A percentile compares a stretch with the other conserved stretches of the same genome.
Evolutionary conservation across 2,888 invertebrate species (phyloP).

Genomic region (Rhogogaster chlorosoma): DNA sequence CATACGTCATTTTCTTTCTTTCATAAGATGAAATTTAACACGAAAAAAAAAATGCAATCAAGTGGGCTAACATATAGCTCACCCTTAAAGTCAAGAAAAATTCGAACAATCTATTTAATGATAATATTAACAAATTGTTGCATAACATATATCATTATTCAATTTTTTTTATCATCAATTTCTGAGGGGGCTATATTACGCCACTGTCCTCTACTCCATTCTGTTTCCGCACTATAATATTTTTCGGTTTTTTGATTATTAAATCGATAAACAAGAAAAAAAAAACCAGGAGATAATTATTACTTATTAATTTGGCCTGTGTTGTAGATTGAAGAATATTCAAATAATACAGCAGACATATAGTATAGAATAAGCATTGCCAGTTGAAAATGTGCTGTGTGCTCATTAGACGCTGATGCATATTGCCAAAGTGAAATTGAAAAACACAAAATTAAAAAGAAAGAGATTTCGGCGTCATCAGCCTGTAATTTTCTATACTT

Average conservation of each 20-base stretch:
- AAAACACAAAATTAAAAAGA: not conserved
- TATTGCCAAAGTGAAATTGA: not conserved
- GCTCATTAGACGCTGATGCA: not conserved
- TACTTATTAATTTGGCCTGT: not conserved
- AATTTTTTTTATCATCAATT: too few relatives aligned
- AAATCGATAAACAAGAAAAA: not conserved
- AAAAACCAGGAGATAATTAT: not conserved
- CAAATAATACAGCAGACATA: not conserved
- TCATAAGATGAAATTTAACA: too few relatives aligned
- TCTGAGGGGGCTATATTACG: too few relatives aligned
- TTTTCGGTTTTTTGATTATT: not conserved
- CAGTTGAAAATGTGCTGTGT: not conserved
- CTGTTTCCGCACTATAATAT: not conserved
- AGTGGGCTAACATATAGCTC: too few relatives aligned
- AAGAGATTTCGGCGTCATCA: constrained; percentile 42
- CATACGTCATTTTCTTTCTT: too few relatives aligned
- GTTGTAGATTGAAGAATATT: not conserved
- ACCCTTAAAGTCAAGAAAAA: too few relatives aligned
- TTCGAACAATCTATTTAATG: too few relatives aligned
- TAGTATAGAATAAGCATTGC: not conserved
- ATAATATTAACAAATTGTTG: too few relatives aligned
- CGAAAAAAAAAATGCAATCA: too few relatives aligned
- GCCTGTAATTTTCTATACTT: constrained; percentile 20
- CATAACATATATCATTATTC: too few relatives aligned
- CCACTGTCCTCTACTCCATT: too few relatives aligned